Percentiles rank a stretch among this genome's conserved stretches.
These are phyloP conservation scores for Hirtodrosophila cameraria DNA, from an alignment of 2,888 invertebrate species.

Conservation along the genomic window DNA sequence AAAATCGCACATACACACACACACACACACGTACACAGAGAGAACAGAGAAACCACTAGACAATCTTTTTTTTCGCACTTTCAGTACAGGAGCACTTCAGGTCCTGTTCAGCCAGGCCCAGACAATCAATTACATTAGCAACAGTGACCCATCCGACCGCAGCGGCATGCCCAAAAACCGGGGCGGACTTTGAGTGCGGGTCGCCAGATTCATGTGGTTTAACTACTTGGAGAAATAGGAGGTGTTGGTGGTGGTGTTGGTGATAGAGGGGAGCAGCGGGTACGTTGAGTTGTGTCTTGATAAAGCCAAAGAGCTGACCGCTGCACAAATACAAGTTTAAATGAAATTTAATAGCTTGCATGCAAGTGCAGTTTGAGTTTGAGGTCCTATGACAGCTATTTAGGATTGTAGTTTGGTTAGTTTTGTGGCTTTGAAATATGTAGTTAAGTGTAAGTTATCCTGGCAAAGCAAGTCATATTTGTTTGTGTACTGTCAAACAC, in stretches of 20 bases:
- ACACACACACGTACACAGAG: no score
- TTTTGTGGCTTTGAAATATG: conserved; percentile 3
- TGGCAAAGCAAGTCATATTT: conserved; percentile 10
- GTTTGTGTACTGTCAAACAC: neutral
- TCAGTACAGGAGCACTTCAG: conserved; percentile 40
- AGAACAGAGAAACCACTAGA: conserved; percentile 24
- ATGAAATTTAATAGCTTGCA: conserved; percentile 45
- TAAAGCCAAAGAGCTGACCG: conserved; percentile 42
- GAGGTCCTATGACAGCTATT: conserved; percentile 4
- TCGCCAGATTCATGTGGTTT: conserved; percentile 41
- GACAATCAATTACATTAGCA: conserved; percentile 73
- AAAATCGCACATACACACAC: conserved; percentile 23
- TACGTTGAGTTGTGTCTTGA: conserved; percentile 26
- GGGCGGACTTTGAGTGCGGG: conserved; percentile 33
- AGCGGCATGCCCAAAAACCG: conserved; percentile 39
- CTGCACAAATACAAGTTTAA: conserved; percentile 42
- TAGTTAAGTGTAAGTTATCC: neutral
- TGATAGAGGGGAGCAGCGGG: neutral
- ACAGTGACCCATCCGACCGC: conserved; percentile 47
- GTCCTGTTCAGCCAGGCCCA: conserved; percentile 48
- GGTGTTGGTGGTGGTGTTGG: neutral
- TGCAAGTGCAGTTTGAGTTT: conserved; percentile 18
- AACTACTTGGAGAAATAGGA: neutral
- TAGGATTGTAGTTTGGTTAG: neutral
- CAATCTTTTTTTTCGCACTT: conserved; percentile 48